Evolutionary conservation across 2,888 invertebrate genomes (phyloP).

Genomic region (Scaptomyza tumidula): DNA sequence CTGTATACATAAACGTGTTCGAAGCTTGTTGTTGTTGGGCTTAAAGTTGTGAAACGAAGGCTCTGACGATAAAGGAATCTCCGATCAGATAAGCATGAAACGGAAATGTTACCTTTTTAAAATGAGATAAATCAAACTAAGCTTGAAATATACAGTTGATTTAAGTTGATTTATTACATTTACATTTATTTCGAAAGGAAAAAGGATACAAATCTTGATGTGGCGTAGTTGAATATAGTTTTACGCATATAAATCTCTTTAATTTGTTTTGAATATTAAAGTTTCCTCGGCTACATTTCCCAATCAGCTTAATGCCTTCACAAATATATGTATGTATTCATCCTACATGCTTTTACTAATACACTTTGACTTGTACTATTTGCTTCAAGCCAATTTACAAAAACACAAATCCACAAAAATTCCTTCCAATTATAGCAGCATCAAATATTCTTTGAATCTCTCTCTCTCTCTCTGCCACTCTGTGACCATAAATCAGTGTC

Average conservation of each 20-base stretch:
- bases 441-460: constrained; percentile 3
- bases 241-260: too few species aligned
- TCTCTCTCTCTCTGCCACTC: neutral
- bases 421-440: constrained; percentile 18
- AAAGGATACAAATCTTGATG: neutral
- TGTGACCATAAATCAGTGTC: constrained; percentile 44
- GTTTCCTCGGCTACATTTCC: neutral
- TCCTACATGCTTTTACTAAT: neutral
- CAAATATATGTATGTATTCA: neutral
- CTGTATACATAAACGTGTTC: constrained; percentile 1
- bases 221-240: neutral
- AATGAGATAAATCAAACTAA: constrained; percentile 8
- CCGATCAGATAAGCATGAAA: constrained; percentile 2
- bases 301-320: constrained; percentile 9
- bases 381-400: neutral
- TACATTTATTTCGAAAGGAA: neutral
- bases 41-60: neutral
- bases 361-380: neutral
- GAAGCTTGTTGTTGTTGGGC: neutral
- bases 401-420: constrained; percentile 25
- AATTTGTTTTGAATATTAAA: neutral
- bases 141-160: neutral
- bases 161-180: neutral
- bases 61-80: neutral
- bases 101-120: neutral